Evolutionary conservation across 1,140 invertebrate species (phyloP), one percentile per base, ranked within the genome.

Genomic region (Ylistrum balloti): DNA sequence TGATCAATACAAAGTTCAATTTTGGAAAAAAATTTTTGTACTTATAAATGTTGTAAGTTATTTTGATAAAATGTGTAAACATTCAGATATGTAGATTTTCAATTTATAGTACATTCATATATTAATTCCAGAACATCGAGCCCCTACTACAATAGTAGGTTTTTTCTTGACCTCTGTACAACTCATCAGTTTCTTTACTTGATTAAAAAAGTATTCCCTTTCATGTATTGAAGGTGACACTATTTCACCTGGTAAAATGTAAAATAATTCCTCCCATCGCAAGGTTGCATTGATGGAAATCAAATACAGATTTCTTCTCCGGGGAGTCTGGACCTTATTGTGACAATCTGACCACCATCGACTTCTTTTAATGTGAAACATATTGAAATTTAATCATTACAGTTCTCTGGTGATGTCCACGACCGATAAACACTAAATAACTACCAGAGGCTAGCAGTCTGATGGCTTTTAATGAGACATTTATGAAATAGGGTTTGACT

Each of bases 311-410:
- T 74, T 74, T 74, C 22, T 38, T 13, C 35, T n/a, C 35, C 35
- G n/a, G 56, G 0, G 56, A n/a, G 5, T 1, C 22, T 74, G 9
- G n/a, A 74, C 56, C 56, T 74, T 28, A 28, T 17, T 74, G 56
- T 74, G 56, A 74, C n/a, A 28, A 28, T 74, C 56, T 74, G 56
- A 74, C 56, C 56, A 74, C 56, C 56, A 74, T 74, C 45, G 56
- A 74, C 22, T n/a, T 74, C 56, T 28, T 0, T 74, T 74, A 74
- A 74, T n/a, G 56, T 74, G 56, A n/a, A 28, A 74, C 56, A 74
- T 74, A 74, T 74, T 74, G 56, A 74, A 74, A 74, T 74, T 74
- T 74, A 74, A 74, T 74, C 56, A 74, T 74, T 74, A 74, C 56
- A n/a, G 56, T 7, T 74, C 28, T 74, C n/a, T 28, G 56, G 5